These are phyloP conservation scores for Drosophila aldrichi DNA, from an alignment of 2,888 invertebrate species.

Conservation along the genomic window DNA sequence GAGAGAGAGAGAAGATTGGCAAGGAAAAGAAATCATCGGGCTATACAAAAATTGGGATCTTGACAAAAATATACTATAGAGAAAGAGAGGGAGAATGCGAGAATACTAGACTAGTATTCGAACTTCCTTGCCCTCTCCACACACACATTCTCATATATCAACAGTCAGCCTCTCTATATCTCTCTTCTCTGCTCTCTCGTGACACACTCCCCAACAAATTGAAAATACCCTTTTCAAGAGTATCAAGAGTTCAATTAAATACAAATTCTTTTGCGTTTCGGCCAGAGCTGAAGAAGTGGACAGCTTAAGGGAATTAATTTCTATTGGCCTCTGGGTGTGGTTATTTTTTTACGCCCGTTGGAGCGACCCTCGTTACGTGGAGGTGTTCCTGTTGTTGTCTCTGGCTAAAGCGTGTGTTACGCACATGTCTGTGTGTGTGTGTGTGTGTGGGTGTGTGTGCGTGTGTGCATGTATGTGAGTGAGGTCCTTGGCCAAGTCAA, in stretches of 20 bases:
- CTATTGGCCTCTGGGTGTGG: conserved; percentile 26
- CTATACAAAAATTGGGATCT: too few relatives aligned
- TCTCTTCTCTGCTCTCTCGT: neutral
- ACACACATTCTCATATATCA: neutral
- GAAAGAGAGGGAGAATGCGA: neutral
- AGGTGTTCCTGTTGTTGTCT: conserved; percentile 24
- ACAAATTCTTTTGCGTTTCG: conserved; percentile 18
- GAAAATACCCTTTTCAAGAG: neutral
- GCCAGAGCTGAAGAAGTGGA: conserved; percentile 17
- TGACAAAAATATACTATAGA: too few relatives aligned
- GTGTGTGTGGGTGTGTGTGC: conserved; percentile 7
- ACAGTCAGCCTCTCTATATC: neutral
- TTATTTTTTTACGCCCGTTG: conserved; percentile 11
- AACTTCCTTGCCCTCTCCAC: neutral
- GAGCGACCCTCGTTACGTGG: conserved; percentile 40
- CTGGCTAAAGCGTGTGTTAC: conserved; percentile 50
- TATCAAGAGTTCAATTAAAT: conserved; percentile 17
- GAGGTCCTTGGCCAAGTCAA: conserved; percentile 41
- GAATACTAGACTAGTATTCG: neutral
- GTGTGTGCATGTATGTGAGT: neutral
- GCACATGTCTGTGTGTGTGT: conserved; percentile 40
- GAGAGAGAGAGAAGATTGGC: too few relatives aligned
- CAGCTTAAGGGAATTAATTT: conserved; percentile 26
- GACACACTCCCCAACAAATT: neutral
- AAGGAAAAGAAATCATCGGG: too few relatives aligned